Percentiles rank a stretch among this genome's conserved stretches.
These are phyloP conservation scores for Drosophila pruinosa DNA, from an alignment of 1,140 invertebrate genomes.

Conservation along the genomic window DNA sequence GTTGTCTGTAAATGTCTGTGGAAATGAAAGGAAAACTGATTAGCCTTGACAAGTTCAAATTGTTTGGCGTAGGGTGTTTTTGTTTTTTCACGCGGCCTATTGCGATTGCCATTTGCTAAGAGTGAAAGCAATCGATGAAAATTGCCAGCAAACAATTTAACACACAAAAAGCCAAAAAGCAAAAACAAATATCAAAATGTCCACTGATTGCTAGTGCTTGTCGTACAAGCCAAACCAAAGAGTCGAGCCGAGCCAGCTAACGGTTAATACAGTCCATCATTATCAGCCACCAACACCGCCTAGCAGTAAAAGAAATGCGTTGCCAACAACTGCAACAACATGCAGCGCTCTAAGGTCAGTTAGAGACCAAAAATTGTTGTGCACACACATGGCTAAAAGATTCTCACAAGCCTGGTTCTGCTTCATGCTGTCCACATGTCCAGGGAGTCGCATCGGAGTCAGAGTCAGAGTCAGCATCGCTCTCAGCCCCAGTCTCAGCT, in stretches of 20 bases:
- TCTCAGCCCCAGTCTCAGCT: neutral
- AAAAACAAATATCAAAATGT: conserved; percentile 67
- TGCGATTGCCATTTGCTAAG: conserved; percentile 15
- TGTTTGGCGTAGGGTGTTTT: conserved; percentile 53
- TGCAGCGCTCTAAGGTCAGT: conserved; percentile 67
- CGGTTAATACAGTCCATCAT: conserved; percentile 82
- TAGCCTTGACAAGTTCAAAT: conserved; percentile 79
- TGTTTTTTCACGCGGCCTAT: neutral
- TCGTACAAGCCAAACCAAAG: conserved; percentile 37
- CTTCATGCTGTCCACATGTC: conserved; percentile 9
- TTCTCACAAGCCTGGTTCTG: conserved; percentile 66
- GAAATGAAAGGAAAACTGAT: conserved; percentile 80
- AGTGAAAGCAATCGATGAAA: conserved; percentile 60
- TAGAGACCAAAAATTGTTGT: conserved; percentile 76
- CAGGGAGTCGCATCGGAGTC: neutral
- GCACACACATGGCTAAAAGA: conserved; percentile 52
- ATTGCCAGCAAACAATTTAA: conserved; percentile 24
- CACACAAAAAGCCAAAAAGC: conserved; percentile 32
- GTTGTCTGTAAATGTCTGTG: conserved; percentile 55
- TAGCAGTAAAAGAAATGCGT: conserved; percentile 68
- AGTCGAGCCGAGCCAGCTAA: conserved; percentile 50
- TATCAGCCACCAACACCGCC: conserved; percentile 58
- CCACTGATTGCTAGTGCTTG: conserved; percentile 77
- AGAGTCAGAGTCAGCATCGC: neutral
- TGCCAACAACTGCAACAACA: conserved; percentile 51